phyloP scores from a whole-genome alignment of 1,140 invertebrate genomes.

The Monochamus saltuarius region DNA sequence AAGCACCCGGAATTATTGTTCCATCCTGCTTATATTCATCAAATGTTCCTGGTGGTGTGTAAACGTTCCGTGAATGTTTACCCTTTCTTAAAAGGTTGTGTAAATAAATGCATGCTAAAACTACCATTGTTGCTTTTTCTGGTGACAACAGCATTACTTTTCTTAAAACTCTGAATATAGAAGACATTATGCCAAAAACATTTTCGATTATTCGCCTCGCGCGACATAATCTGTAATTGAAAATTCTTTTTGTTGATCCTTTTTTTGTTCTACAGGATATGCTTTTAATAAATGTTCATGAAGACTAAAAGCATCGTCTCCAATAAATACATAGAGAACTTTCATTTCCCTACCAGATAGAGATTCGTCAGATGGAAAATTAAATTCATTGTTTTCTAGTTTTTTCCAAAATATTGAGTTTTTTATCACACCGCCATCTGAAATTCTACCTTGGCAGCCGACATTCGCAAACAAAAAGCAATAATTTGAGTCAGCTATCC shows the following conservation, averaged over 20 bases:
- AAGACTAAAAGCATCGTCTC: constrained; percentile 20
- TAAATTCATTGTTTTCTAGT: constrained; percentile 19
- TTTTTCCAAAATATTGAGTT: constrained; percentile 18
- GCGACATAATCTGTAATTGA: no score
- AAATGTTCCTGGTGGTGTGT: neutral
- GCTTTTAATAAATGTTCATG: constrained; percentile 16
- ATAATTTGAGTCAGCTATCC: constrained; percentile 50
- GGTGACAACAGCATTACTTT: no score
- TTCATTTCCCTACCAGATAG: constrained; percentile 18
- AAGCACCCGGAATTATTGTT: no score
- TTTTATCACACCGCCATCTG: constrained; percentile 10
- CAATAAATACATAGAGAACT: constrained; percentile 22
- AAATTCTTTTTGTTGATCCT: no score
- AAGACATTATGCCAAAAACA: no score
- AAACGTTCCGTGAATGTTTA: neutral
- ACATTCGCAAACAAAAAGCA: constrained; percentile 47
- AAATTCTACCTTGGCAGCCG: constrained; percentile 15
- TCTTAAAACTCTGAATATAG: no score
- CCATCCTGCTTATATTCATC: neutral
- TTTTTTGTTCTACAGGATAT: constrained; percentile 16
- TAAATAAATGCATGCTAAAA: no score
- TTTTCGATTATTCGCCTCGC: no score
- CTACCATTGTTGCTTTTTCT: no score
- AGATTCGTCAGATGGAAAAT: constrained; percentile 20
- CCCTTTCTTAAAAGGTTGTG: no score